Percentiles rank a stretch among this genome's conserved stretches.
Evolutionary conservation across 2,888 invertebrate species (phyloP).

Genomic region (Troides helena): DNA sequence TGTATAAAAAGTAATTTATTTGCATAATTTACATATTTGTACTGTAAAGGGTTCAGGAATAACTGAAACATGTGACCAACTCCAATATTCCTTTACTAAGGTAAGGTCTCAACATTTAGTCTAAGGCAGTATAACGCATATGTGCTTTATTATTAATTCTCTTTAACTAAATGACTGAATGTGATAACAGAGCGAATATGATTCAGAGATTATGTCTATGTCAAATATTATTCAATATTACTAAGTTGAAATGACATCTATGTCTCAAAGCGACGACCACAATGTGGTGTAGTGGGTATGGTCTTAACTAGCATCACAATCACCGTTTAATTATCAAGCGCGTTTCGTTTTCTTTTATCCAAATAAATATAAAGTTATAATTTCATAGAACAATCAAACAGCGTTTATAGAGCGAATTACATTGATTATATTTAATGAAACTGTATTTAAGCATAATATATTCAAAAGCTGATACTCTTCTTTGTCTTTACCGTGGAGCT

Average conservation of each 20-base stretch:
- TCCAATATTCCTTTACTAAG: neutral
- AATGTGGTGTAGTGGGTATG: too few relatives aligned
- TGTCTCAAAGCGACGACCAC: too few relatives aligned
- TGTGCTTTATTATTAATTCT: neutral
- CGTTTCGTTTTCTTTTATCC: too few relatives aligned
- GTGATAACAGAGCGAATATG: too few relatives aligned
- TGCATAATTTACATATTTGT: neutral
- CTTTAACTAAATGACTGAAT: neutral
- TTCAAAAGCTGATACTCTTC: neutral
- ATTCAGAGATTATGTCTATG: neutral
- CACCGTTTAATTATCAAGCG: too few relatives aligned
- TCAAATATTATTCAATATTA: neutral
- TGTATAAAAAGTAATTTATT: neutral
- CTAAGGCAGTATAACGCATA: neutral
- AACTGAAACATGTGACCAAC: neutral
- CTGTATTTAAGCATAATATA: neutral
- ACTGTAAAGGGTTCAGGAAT: too few relatives aligned
- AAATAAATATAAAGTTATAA: too few relatives aligned
- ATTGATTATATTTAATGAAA: too few relatives aligned
- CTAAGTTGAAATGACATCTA: neutral
- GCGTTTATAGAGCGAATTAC: neutral
- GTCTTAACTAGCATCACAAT: too few relatives aligned
- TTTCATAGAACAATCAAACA: neutral
- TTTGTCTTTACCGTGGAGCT: constrained; percentile 13
- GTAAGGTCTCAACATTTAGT: neutral